Evolutionary conservation across 2,797 vertebrate species (phyloP).

Genomic region (Neostethus bicornis): DNA sequence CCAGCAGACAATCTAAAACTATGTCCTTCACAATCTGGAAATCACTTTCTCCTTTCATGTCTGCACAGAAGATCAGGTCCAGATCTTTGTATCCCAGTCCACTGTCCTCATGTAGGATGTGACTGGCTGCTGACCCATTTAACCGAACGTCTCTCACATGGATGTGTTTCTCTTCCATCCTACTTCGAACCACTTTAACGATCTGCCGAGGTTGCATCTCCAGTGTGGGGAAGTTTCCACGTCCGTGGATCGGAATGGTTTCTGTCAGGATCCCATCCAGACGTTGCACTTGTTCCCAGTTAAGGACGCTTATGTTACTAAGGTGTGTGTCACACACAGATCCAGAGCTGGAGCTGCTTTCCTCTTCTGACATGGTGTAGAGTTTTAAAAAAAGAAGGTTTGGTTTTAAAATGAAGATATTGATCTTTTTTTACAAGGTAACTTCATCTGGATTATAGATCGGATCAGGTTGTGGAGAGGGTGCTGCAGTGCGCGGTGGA

Average conservation of each 20-base stretch:
- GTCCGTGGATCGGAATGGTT: conserved; percentile 97
- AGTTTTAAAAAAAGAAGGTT: conserved; percentile 4
- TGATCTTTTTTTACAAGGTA: conserved; percentile 49
- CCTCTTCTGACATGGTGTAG: conserved; percentile 89
- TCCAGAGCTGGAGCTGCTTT: conserved; percentile 65
- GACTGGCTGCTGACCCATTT: conserved; percentile 96
- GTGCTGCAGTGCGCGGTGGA: conserved; percentile 23
- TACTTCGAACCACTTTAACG: conserved; percentile 92
- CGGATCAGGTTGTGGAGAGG: neutral
- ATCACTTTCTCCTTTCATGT: conserved; percentile 92
- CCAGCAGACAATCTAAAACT: conserved; percentile 96
- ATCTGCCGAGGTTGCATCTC: conserved; percentile 95
- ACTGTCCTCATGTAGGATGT: conserved; percentile 93
- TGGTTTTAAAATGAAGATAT: conserved; percentile 1
- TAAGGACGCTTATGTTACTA: conserved; percentile 89
- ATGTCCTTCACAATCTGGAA: conserved; percentile 99
- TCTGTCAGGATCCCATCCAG: conserved; percentile 94
- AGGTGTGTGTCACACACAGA: conserved; percentile 59
- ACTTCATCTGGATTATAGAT: conserved; percentile 34
- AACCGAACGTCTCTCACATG: conserved; percentile 92
- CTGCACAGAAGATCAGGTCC: conserved; percentile 97
- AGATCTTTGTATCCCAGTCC: conserved; percentile 98
- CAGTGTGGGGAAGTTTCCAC: conserved; percentile 97
- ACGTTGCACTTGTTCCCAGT: conserved; percentile 98
- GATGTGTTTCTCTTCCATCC: conserved; percentile 91